Percentiles rank a stretch among this genome's conserved stretches.
Evolutionary conservation across 92 coral and sea anemone species (phyloP).

Genomic region (Blastomussa wellsi): DNA sequence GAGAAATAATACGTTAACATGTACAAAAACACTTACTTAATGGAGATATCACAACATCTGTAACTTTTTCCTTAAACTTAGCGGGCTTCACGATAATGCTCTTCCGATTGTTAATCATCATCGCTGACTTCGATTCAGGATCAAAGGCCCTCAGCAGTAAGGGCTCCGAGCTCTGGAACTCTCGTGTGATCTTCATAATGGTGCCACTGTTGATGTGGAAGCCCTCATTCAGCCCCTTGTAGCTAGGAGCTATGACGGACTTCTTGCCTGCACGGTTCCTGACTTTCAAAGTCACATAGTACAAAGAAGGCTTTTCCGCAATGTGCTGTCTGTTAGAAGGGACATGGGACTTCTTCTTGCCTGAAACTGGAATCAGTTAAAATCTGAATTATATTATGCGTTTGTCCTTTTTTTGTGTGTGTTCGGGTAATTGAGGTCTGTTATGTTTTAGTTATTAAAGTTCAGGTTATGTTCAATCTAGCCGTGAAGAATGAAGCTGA

Average conservation of each 20-base stretch:
- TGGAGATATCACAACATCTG: slow-evolving; percentile 65
- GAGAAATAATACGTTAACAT: no score
- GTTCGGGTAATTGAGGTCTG: no score
- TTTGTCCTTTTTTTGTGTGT: no score
- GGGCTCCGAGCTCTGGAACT: slow-evolving; percentile 73
- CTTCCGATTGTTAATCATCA: slow-evolving; percentile 82
- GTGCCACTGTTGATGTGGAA: slow-evolving; percentile 86
- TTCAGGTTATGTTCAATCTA: no score
- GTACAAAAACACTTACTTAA: slow-evolving; percentile 69
- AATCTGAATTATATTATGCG: no score
- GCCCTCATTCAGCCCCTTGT: slow-evolving; percentile 74
- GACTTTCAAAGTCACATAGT: slow-evolving; percentile 86
- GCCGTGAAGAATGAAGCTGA: no score
- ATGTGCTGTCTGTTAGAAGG: slow-evolving; percentile 38
- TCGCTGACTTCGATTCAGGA: slow-evolving; percentile 58
- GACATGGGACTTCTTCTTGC: slow-evolving; percentile 60
- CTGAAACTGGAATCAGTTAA: slow-evolving; percentile 44
- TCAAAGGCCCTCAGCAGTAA: slow-evolving; percentile 77
- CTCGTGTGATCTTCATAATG: slow-evolving; percentile 89
- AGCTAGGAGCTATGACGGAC: slow-evolving; percentile 79
- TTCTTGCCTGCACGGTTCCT: slow-evolving; percentile 89
- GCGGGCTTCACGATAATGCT: slow-evolving; percentile 77
- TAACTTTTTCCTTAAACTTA: slow-evolving; percentile 40
- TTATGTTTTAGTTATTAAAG: no score
- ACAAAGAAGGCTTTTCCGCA: slow-evolving; percentile 62